Evolutionary conservation across 2,888 invertebrate genomes (phyloP), one percentile per base, ranked within the genome.

Genomic region (Linnaemya tessellans): DNA sequence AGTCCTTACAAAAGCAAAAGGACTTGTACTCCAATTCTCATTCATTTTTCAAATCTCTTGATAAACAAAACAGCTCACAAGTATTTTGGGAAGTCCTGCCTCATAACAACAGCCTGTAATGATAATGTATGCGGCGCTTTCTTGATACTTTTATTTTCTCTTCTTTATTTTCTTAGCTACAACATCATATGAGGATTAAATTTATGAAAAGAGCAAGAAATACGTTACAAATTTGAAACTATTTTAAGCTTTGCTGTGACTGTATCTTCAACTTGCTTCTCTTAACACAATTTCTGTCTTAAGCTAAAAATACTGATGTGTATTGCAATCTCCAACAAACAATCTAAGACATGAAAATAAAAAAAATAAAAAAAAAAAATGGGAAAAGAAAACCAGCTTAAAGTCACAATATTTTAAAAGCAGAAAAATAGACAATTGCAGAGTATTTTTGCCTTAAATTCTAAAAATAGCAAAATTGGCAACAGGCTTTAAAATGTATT

Each of bases 381-480:
- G n/a, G 22, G 11, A 10, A 68, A 30, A 46, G 13, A 68, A 70
- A 80, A 65, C 79, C 70, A 80, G 71, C 80, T 80, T 79, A 64
- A 64, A 80, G 58, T 49, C 35, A 67, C 10, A 43, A 54, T 54
- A 56, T 18, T 58, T n/a, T 0, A 60, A 15, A n/a, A 58, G 41
- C 49, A 62, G 54, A 38, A 38, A 18, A 41, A 54, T 25, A 35
- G 65, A 15, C 56, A 74, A 51, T 62, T 73, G 38, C 43, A 13
- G 25, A 20, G 38, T 18, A 70, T 62, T 56, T 74, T 60, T 68
- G 56, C 11, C 77, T 82, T 73, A 78, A 83, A 78, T 83, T 83
- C 82, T 83, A 83, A 71, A 83, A 83, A 83, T 83, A 83, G 71
- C 64, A 65, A 83, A 30, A 83, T 83, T 83, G 82, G 78, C 71